Evolutionary conservation across 2,113 vertebrate species (phyloP), one percentile per base, ranked within the genome.

Genomic region (Gila orcuttii): DNA sequence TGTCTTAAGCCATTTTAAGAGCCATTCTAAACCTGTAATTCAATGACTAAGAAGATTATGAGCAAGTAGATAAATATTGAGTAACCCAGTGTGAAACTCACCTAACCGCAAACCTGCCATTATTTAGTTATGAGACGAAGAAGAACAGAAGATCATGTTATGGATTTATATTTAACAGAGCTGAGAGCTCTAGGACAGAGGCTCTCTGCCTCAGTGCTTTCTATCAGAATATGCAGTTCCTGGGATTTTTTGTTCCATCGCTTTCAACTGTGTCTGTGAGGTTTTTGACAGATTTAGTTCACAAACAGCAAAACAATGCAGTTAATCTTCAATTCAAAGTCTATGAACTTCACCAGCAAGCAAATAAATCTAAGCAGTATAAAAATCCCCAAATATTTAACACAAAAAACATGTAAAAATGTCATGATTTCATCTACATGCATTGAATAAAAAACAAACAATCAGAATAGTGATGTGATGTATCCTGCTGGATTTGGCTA

Each of bases 201-300:
- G 82, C 66, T 83, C 45, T n/a, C 47, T 52, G 73, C 33, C 71
- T 79, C 62, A 79, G 45, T 19, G 74, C 31, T 66, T 52, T 83
- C 76, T 33, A 52, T 79, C 84, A 79, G 76, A 68, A 69, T 25
- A 23, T 59, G 33, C 91, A 88, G 45, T 9, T 88, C 90, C 82
- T 82, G 69, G 39, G 78, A 84, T 86, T 90, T 90, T 81, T 90
- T 73, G 47, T 55, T 86, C 60, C 84, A 71, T 82, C 73, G 84
- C 86, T 89, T 89, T 90, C 90, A 86, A 91, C 85, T 90, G 85
- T 83, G 57, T 71, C 85, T 87, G 90, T 81, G 21, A 82, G 89
- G 6, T 86, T 87, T 86, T 92, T 93, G 93, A 94, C 92, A 94
- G 93, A 93, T 93, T 93, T 91, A 91, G 92, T 93, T 92, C 91